Evolutionary conservation across 1,140 invertebrate species (phyloP).

Genomic region (Charaxes varanes): DNA sequence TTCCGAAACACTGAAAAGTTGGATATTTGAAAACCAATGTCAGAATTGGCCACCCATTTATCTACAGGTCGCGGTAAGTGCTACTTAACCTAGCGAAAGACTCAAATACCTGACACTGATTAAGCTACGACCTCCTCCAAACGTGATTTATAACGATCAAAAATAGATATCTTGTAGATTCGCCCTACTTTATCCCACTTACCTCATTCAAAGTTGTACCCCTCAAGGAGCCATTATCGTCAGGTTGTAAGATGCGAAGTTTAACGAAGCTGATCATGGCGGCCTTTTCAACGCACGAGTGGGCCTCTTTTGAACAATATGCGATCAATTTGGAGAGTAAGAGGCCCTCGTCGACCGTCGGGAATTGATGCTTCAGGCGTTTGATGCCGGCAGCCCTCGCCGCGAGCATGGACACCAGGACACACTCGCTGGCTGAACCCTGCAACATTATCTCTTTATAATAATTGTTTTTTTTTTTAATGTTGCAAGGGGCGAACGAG

Average conservation of each 20-base stretch:
- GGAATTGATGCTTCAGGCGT: slow-evolving; percentile 90
- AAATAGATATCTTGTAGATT: not conserved
- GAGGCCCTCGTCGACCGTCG: slow-evolving; percentile 94
- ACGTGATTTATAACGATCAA: not conserved
- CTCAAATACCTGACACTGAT: no score
- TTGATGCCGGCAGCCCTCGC: slow-evolving; percentile 95
- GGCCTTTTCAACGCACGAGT: slow-evolving; percentile 99
- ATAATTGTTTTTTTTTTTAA: no score
- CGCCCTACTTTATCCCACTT: slow-evolving; percentile 24
- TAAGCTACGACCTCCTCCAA: no score
- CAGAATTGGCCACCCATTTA: no score
- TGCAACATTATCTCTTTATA: no score
- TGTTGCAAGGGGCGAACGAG: no score
- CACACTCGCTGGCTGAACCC: slow-evolving; percentile 98
- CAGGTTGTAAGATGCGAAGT: slow-evolving; percentile 95
- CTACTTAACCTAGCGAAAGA: no score
- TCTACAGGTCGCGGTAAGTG: no score
- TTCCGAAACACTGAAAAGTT: no score
- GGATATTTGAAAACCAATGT: no score
- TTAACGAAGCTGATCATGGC: slow-evolving; percentile 99
- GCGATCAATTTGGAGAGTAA: slow-evolving; percentile 97
- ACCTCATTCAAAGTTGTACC: slow-evolving; percentile 90
- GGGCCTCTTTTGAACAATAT: slow-evolving; percentile 94
- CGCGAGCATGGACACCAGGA: slow-evolving; percentile 95
- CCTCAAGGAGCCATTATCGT: slow-evolving; percentile 92